Evolutionary conservation across 2,113 vertebrate genomes (phyloP), one percentile per base, ranked within the genome.

Genomic region (Antechinus stuartii): DNA sequence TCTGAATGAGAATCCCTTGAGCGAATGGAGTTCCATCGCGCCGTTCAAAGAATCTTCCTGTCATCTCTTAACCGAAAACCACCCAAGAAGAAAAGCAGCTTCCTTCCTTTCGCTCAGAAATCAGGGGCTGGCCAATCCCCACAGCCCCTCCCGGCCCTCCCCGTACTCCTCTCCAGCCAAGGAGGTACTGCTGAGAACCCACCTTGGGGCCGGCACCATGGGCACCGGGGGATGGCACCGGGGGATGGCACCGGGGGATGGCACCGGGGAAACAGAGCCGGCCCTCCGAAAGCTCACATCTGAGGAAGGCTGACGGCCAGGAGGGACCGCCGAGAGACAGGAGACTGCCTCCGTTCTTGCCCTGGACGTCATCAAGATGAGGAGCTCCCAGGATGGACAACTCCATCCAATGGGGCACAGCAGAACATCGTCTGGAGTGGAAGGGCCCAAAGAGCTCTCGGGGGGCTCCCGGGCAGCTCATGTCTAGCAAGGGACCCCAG

Each of bases 1-100:
- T 97, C 96, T 97, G 97, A 97, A 97, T 97, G 96, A 84, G 68
- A 84, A 84, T 84, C 68, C 61, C 68, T 23, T 84, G n/a, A 42
- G 35, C 35, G 0, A 3, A 1, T 42, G 3, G 68, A 42, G 16
- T 23, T 42, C 68, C 68, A 84, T 42, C 68, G 19, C 35, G 16
- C 61, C 42, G n/a, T 76, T 42, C 68, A 84, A 42, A 84, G 68
- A 84, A 84, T 84, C n/a, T 42, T 42, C 61, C 68, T 42, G 68
- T 84, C 68, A 84, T 84, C 42, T 22, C 19, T 42, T n/a, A 84
- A 84, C 68, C 7, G 68, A 84, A 76, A 76, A n/a, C 68, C 35
- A 10, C 68, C 6, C 16, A 8, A 76, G 35, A 7, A 76, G 1
- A 2, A 84, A 42, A 42, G 68, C 68, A 84, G 68, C 19, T 84